Percentiles rank a stretch among this genome's conserved stretches.
Conservation (phyloP, 2,888 invertebrate species). For the Spodoptera picta region DNA sequence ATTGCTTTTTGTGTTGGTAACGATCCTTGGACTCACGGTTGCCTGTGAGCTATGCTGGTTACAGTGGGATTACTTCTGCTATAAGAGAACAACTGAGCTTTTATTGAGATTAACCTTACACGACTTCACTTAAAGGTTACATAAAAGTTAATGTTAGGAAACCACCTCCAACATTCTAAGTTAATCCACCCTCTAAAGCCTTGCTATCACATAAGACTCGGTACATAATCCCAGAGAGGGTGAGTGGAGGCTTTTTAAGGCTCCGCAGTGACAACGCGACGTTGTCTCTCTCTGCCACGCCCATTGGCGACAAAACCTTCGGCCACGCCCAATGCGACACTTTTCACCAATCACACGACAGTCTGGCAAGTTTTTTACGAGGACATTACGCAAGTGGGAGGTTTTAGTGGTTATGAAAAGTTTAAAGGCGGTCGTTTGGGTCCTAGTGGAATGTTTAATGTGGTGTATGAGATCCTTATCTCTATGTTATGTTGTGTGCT, state of each 20-base stretch:
- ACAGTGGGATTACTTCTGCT: no score
- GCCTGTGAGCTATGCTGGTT: no score
- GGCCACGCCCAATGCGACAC: constrained; percentile 84
- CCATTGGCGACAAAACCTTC: constrained; percentile 84
- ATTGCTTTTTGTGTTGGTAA: no score
- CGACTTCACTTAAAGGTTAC: no score
- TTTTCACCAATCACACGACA: constrained; percentile 77
- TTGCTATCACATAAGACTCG: constrained; percentile 32
- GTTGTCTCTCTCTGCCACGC: constrained; percentile 80
- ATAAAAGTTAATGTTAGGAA: no score
- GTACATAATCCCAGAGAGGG: constrained; percentile 58
- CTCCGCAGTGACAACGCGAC: constrained; percentile 78
- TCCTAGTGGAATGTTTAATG: constrained; percentile 4
- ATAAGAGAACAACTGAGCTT: no score
- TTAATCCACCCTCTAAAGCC: constrained; percentile 11
- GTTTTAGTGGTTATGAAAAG: constrained; percentile 45
- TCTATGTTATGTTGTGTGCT: neutral
- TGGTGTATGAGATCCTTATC: neutral
- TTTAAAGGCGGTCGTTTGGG: constrained; percentile 30
- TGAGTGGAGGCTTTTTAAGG: constrained; percentile 74
- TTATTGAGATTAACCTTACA: no score
- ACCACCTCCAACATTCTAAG: neutral
- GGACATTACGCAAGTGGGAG: constrained; percentile 47
- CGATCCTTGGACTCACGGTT: no score
- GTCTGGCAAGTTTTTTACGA: constrained; percentile 68